Conservation (phyloP, 2,113 vertebrate species). For the Pseudois nayaur region DNA sequence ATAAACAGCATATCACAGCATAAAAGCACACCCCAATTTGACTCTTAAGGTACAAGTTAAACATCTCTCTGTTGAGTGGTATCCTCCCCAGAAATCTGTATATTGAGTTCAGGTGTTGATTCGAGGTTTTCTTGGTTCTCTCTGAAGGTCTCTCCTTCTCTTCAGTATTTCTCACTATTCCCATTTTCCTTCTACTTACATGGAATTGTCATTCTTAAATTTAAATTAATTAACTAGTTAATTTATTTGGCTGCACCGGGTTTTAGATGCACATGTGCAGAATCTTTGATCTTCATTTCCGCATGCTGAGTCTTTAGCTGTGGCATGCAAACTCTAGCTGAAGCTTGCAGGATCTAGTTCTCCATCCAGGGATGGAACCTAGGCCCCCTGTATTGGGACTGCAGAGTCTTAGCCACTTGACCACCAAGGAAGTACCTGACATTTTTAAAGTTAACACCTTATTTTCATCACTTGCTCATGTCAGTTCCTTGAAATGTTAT, state of each 20-base stretch:
- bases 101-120: neutral
- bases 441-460: neutral
- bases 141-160: neutral
- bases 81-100: neutral
- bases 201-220: neutral
- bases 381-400: neutral
- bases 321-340: neutral
- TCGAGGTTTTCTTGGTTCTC: neutral
- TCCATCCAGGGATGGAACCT: neutral
- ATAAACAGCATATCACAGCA: neutral
- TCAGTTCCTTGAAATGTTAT: neutral
- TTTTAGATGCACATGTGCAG: neutral
- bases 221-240: neutral
- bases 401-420: neutral
- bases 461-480: neutral
- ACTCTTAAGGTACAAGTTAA: neutral
- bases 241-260: neutral
- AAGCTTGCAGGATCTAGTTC: neutral
- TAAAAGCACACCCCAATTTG: neutral
- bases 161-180: neutral
- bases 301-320: neutral
- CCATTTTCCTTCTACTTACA: neutral
- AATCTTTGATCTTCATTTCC: neutral
- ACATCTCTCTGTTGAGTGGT: neutral
- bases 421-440: neutral